These are phyloP conservation scores for Pterostichus madidus DNA, from an alignment of 2,888 invertebrate species.

Conservation along the genomic window DNA sequence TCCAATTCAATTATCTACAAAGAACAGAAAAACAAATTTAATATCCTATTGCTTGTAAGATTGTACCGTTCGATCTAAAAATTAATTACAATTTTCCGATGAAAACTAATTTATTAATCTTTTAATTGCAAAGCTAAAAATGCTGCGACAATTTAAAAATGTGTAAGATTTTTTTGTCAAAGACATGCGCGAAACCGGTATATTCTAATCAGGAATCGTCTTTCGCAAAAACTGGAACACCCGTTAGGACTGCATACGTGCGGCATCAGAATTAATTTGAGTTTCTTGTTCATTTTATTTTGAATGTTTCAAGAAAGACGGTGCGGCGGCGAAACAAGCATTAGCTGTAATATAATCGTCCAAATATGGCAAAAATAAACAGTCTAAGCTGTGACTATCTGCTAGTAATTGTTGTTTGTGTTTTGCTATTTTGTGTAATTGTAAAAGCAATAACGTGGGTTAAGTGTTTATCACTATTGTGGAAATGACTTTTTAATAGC, in stretches of 20 bases:
- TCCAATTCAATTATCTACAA: constrained; percentile 35
- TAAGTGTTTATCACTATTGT: neutral
- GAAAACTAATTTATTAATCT: constrained; percentile 37
- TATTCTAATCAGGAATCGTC: constrained; percentile 60
- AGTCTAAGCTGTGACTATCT: neutral
- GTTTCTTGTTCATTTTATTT: constrained; percentile 57
- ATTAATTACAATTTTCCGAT: constrained; percentile 44
- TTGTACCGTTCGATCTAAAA: constrained; percentile 19
- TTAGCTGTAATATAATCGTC: constrained; percentile 14
- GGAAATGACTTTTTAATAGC: constrained; percentile 31
- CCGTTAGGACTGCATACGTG: constrained; percentile 59
- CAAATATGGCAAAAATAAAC: constrained; percentile 42
- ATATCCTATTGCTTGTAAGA: constrained; percentile 20
- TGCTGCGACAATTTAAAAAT: constrained; percentile 41
- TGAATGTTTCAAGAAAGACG: constrained; percentile 36
- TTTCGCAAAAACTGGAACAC: constrained; percentile 62
- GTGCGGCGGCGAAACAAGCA: neutral
- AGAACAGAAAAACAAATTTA: constrained; percentile 26
- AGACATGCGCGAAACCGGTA: constrained; percentile 52
- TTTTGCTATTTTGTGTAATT: constrained; percentile 21
- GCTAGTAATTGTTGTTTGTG: constrained; percentile 17
- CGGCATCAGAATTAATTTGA: constrained; percentile 41
- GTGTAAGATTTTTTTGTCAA: constrained; percentile 37
- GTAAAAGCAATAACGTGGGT: constrained; percentile 30
- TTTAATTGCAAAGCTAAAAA: constrained; percentile 48